Base-by-base conservation (phyloP, 2,113 vertebrate species). In the Oxyruncus cristatus region DNA sequence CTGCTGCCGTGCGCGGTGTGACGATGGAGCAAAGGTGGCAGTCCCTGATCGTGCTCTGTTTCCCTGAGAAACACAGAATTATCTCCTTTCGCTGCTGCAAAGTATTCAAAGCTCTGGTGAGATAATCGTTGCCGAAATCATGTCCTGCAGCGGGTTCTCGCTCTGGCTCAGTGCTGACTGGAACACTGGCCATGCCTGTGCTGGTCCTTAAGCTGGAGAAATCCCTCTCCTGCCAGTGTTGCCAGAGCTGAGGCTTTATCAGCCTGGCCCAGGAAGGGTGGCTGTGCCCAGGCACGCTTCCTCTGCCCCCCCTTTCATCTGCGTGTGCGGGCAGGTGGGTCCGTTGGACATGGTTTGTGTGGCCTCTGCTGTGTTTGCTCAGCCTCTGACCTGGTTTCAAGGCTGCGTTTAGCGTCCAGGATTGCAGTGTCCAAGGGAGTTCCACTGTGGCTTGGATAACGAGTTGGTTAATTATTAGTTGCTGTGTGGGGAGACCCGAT, bases 381-480 rank as follows among this genome's bases (percentile, higher is more conserved):
- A 30, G 89, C 70, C 86, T 85, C 93, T 91, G 80, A 59, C 95
- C 95, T 46, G 87, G 28, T 82, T 89, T 42, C 83, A 53, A n/a
- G 77, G 58, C 58, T 55, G 74, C 6, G 5, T 63, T 59, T 70
- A 14, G 47, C 37, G 86, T 58, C 85, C 75, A 17, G 41, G 23
- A 39, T n/a, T 78, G 71, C 86, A 37, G 70, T 56, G 81, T 75
- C 70, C 73, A 5, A 11, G 52, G 49, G 30, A 18, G 73, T 82
- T 86, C 76, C 39, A 8, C 32, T 2, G 30, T 10, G 58, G 67
- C 71, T 88, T 41, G 72, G 59, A 28, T 82, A 37, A 85, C 14
- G 70, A 71, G 65, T 20, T 12, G n/a, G 93, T 95, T 97, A 95
- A 96, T 96, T 62, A 88, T 95, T 95, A 94, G 46, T 39, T 82